These are phyloP conservation scores for Macrotus californicus DNA, from an alignment of 2,113 vertebrate species.

Conservation along the genomic window DNA sequence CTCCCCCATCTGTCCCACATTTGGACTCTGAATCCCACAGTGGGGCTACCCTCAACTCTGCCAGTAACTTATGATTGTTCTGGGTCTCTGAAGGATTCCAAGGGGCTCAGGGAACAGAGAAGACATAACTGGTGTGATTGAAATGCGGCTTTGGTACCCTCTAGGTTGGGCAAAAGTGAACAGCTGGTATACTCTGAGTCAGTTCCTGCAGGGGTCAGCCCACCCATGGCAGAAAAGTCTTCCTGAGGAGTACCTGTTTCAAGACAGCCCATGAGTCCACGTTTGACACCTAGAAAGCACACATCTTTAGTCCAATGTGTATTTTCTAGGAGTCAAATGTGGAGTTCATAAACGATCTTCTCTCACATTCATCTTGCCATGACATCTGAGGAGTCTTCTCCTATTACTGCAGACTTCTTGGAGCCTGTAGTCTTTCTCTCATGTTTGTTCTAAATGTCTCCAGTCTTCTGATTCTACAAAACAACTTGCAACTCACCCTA, in stretches of 20 bases:
- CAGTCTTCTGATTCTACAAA: not conserved
- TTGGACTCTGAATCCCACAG: not conserved
- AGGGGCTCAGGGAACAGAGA: not conserved
- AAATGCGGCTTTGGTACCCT: not conserved
- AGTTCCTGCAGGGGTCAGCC: not conserved
- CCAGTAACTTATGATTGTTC: not conserved
- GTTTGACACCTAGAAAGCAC: not conserved
- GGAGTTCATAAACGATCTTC: not conserved
- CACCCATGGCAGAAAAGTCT: not conserved
- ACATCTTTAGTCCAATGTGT: too few species aligned
- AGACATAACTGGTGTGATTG: not conserved
- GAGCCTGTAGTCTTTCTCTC: not conserved
- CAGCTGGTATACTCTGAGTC: rapidly evolving
- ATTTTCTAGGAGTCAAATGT: not conserved
- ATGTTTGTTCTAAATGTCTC: not conserved
- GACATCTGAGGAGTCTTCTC: not conserved
- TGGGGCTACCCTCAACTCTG: not conserved
- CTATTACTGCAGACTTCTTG: not conserved
- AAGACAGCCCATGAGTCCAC: not conserved
- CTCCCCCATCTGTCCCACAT: not conserved
- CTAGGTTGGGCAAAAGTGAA: not conserved
- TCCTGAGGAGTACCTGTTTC: not conserved
- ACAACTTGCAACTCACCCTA: not conserved
- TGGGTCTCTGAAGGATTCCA: not conserved
- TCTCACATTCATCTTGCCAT: not conserved